A percentile compares a stretch with the other conserved stretches of the same genome.
Evolutionary conservation across 2,797 vertebrate genomes (phyloP).

Genomic region (Poeciliopsis infans): DNA sequence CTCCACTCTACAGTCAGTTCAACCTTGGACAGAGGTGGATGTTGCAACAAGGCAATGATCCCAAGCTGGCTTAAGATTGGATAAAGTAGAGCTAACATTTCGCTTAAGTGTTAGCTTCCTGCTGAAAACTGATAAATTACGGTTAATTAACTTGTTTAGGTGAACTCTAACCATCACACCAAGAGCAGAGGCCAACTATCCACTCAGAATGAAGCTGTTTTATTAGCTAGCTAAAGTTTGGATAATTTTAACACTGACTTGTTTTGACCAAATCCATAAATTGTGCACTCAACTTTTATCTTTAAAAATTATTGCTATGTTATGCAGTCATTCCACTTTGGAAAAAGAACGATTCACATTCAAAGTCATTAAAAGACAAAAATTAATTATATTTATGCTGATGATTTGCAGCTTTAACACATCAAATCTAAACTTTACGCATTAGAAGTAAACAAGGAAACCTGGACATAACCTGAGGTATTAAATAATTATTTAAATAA

Average conservation of each 20-base stretch:
- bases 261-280: not conserved
- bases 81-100: not conserved
- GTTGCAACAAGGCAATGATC: not conserved
- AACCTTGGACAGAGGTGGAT: not conserved
- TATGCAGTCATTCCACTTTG: not conserved
- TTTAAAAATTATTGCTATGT: not conserved
- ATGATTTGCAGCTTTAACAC: not conserved
- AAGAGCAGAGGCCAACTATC: not conserved
- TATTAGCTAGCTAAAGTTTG: too few relatives aligned
- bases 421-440: not conserved
- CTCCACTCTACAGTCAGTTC: not conserved
- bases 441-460: not conserved
- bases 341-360: not conserved
- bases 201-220: not conserved
- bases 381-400: not conserved
- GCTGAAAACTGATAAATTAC: not conserved
- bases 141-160: not conserved
- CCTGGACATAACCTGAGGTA: too few relatives aligned
- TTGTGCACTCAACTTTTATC: not conserved
- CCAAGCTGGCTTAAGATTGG: not conserved
- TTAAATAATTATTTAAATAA: too few relatives aligned
- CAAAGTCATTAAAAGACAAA: not conserved
- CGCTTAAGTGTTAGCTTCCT: not conserved
- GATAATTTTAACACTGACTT: not conserved
- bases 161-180: not conserved